These are phyloP conservation scores for Sebastes steindachneri DNA, from an alignment of 2,797 vertebrate species.

Conservation along the genomic window DNA sequence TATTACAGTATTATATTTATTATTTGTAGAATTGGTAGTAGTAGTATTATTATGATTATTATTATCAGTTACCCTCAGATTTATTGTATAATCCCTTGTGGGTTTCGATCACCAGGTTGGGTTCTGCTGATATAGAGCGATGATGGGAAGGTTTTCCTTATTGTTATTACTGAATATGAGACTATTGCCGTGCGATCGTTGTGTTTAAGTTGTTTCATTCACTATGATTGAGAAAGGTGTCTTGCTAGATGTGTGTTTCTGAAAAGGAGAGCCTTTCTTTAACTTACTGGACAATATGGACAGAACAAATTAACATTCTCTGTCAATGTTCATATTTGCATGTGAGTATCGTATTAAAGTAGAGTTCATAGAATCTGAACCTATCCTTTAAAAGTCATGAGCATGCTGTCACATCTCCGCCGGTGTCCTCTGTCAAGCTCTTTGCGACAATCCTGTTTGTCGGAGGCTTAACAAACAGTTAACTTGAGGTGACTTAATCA, in stretches of 20 bases:
- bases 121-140: background rate
- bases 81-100: background rate
- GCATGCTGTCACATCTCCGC: background rate
- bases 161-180: background rate
- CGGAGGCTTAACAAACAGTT: constrained; percentile 45
- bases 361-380: background rate
- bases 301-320: fast-evolving
- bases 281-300: too few relatives aligned
- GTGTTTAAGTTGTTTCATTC: background rate
- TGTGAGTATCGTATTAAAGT: background rate
- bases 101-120: background rate
- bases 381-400: background rate
- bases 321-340: too few relatives aligned
- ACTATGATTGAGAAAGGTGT: background rate
- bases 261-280: background rate
- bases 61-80: background rate
- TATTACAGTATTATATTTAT: too few relatives aligned
- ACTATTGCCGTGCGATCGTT: background rate
- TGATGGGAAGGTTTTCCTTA: background rate
- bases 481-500: constrained; percentile 65
- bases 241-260: background rate
- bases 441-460: constrained; percentile 29
- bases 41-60: too few relatives aligned
- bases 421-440: background rate
- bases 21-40: too few relatives aligned